Evolutionary conservation across 2,797 vertebrate species (phyloP), one percentile per base, ranked within the genome.

Genomic region (Cyclopterus lumpus): DNA sequence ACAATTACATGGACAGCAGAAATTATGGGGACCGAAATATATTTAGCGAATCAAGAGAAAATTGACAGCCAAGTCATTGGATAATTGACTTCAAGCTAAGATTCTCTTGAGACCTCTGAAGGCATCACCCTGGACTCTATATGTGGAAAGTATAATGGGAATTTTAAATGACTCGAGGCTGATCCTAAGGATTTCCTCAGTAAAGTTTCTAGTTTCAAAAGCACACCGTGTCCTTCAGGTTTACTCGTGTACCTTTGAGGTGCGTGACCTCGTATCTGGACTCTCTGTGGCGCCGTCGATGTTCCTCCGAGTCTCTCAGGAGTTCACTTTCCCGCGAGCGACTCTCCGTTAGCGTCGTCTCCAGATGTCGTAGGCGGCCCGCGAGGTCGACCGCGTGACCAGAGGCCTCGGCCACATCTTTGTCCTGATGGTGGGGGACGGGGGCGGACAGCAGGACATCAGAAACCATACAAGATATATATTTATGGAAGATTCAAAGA

Each of bases 381-480:
- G 94, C 93, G 58, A 96, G 94, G 38, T 96, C 91, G 7, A 85
- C 72, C 15, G 97, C 93, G 53, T 94, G 94, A 88, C 91, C 89
- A 1, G 94, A 96, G 51, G 96, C 95, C 83, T 96, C 95, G 2
- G 92, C 89, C 65, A 96, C 91, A 46, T 96, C 94, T 81, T 96
- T 92, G 11, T 97, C 97, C 97, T 98, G 68, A 69, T 59, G 44
- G 20, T 44, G 4, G 0, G 38, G 2, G n/a, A n/a, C n/a, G n/a
- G n/a, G n/a, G n/a, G n/a, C n/a, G n/a, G n/a, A n/a, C n/a, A 7
- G 3, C 11, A 22, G 26, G 3, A 14, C 7, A 65, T 59, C 8
- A 73, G 38, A 16, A n/a, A 66, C 16, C 11, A 20, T 3, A 8
- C n/a, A 65, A 42, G 11, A 65, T 7, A 1, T 14, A 14, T 24